Conservation (phyloP, 35 echinoderm and acorn worm species). For the Hemicentrotus pulcherrimus region DNA sequence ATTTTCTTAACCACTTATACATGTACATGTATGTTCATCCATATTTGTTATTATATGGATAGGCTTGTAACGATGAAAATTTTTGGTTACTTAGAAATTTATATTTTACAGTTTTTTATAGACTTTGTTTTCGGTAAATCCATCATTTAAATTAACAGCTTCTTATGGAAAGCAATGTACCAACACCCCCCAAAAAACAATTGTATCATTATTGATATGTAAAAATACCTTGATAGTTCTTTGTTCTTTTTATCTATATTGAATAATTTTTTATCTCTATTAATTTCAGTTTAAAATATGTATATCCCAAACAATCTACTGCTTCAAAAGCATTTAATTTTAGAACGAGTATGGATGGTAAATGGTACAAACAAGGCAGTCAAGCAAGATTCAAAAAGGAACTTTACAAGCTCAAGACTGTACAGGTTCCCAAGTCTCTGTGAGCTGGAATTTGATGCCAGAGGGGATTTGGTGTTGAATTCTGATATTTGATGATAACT, state of each 20-base stretch:
- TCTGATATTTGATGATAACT: slow-evolving; percentile 51
- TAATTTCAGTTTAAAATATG: neutral
- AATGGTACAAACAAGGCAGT: neutral
- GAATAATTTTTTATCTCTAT: neutral
- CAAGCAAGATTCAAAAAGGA: neutral
- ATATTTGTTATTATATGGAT: neutral
- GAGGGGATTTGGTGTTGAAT: slow-evolving; percentile 51
- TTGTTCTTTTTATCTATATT: neutral
- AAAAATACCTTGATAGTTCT: neutral
- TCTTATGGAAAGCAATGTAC: neutral
- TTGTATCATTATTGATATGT: neutral
- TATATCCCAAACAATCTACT: neutral
- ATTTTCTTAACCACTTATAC: too few species aligned
- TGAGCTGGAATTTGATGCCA: slow-evolving; percentile 42
- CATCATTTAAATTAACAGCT: too few species aligned
- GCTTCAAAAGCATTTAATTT: neutral
- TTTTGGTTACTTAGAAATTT: too few species aligned
- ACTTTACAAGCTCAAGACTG: neutral
- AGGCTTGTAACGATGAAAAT: too few species aligned
- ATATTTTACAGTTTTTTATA: too few species aligned
- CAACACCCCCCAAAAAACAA: neutral
- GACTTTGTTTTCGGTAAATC: too few species aligned
- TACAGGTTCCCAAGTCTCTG: neutral
- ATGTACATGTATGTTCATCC: neutral
- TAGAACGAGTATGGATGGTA: neutral